These are phyloP conservation scores for Takifugu ocellatus DNA, from an alignment of 2,797 vertebrate genomes.

Conservation along the genomic window DNA sequence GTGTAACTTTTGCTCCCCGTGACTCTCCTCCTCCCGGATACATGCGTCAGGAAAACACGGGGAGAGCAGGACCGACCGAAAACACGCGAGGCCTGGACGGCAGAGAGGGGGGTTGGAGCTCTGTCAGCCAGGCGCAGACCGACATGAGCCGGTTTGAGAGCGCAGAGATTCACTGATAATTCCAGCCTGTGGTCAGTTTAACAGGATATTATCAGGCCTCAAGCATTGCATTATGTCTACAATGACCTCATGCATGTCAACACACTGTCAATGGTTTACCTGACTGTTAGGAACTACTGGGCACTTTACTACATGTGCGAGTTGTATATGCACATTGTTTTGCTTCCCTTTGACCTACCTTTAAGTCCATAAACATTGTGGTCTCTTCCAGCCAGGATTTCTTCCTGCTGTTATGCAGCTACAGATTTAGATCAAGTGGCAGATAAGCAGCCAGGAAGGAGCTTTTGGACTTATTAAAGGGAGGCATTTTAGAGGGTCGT, in stretches of 20 bases:
- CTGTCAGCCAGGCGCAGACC: constrained; percentile 23
- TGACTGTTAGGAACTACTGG: no score
- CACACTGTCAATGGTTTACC: no score
- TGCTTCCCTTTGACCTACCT: no score
- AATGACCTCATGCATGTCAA: no score
- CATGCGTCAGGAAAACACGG: constrained; percentile 67
- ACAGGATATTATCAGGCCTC: no score
- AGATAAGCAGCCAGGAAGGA: constrained; percentile 18
- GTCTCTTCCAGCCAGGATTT: neutral
- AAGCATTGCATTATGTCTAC: no score
- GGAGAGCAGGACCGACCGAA: constrained; percentile 52
- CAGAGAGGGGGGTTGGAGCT: constrained; percentile 25
- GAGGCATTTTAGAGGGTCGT: constrained; percentile 11
- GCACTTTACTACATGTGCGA: no score
- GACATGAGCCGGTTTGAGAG: neutral
- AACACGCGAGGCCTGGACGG: constrained; percentile 49
- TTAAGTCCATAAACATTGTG: no score
- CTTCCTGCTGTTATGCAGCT: neutral
- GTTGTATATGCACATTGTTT: no score
- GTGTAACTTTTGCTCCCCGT: constrained; percentile 59
- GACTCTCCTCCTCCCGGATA: constrained; percentile 58
- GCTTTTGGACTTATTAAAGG: constrained; percentile 17
- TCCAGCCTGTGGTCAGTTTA: no score
- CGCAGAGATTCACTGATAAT: no score
- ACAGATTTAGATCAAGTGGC: constrained; percentile 28